Evolutionary conservation across 2,888 invertebrate species (phyloP), one percentile per base, ranked within the genome.

Genomic region (Rhagonycha lutea): DNA sequence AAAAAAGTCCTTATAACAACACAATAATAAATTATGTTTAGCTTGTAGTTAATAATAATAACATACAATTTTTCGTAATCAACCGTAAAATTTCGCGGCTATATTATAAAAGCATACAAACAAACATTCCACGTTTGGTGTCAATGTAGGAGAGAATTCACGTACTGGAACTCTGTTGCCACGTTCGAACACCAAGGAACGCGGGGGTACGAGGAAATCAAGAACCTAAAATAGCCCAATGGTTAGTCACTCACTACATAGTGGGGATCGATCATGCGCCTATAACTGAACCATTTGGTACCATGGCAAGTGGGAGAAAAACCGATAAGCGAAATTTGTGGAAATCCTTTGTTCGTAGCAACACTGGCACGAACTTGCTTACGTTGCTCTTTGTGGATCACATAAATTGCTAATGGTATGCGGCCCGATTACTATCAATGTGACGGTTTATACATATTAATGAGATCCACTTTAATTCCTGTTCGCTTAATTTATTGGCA

Each of bases 301-400:
- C 78, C 78, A 75, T 75, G 75, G 70, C 65, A 72, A 61, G 73
- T 47, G 75, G 76, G 76, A 72, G 73, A 69, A 26, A 73, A 69
- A 74, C 75, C 73, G 76, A 78, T 76, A 76, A 71, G 73, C 69
- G 76, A 78, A 76, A 74, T 74, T 76, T 76, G 71, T 76, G 78
- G 74, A 76, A 76, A 76, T 78, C 76, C 78, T 76, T 76, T 76
- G 72, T 72, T 75, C 61, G 62, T 32, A 60, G 28, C 68, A 60
- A 68, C 70, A 69, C 60, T 65, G 68, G 73, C 69, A 67, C 72
- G 77, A 77, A 77, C 77, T 77, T 77, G 77, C 74, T 77, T 72
- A 69, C 47, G 74, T 65, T 61, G 72, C 62, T 70, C 72, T 76
- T 73, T 76, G 70, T 76, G 70, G 63, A 68, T 73, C 70, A 29